phyloP scores from a whole-genome alignment of 92 coral and sea anemone species.

The Virgularia gustaviana region DNA sequence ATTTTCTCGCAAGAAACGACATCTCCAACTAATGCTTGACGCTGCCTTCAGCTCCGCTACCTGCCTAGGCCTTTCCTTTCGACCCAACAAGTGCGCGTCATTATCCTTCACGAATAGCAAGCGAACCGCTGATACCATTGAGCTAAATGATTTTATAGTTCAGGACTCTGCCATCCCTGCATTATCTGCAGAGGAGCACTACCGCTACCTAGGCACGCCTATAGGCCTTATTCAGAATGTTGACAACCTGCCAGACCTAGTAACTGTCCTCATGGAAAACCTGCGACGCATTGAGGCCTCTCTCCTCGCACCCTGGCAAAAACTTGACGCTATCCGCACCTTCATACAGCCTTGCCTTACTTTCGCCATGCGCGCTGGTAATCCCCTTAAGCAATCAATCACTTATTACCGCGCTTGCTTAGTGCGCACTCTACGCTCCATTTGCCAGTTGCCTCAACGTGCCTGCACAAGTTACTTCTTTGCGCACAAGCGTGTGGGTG shows the following conservation, averaged over 20 bases:
- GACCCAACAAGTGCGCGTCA: constrained; percentile 33
- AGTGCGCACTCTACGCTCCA: constrained; percentile 11
- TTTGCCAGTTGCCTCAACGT: constrained; percentile 16
- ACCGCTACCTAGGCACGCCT: constrained; percentile 37
- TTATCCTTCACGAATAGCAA: constrained; percentile 15
- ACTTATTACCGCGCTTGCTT: not conserved
- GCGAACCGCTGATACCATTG: not conserved
- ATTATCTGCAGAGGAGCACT: constrained; percentile 17
- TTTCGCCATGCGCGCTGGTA: constrained; percentile 20
- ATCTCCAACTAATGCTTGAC: constrained; percentile 26
- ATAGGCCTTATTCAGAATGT: constrained; percentile 24
- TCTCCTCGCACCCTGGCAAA: constrained; percentile 39
- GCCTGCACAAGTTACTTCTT: constrained; percentile 28
- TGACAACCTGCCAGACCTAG: not conserved
- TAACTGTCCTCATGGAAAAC: not conserved
- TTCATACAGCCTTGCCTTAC: constrained; percentile 30
- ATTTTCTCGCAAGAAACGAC: constrained; percentile 10
- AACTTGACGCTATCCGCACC: constrained; percentile 36
- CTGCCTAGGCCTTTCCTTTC: constrained; percentile 22
- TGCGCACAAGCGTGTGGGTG: constrained; percentile 35
- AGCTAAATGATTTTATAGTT: constrained; percentile 10
- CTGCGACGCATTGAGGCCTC: constrained; percentile 17
- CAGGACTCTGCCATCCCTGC: constrained; percentile 34
- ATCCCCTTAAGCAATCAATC: not conserved
- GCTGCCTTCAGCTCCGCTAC: constrained; percentile 31